Percentiles rank a stretch among this genome's conserved stretches.
These are phyloP conservation scores for Petrolisthes cinctipes DNA, from an alignment of 2,888 invertebrate genomes.

Conservation along the genomic window DNA sequence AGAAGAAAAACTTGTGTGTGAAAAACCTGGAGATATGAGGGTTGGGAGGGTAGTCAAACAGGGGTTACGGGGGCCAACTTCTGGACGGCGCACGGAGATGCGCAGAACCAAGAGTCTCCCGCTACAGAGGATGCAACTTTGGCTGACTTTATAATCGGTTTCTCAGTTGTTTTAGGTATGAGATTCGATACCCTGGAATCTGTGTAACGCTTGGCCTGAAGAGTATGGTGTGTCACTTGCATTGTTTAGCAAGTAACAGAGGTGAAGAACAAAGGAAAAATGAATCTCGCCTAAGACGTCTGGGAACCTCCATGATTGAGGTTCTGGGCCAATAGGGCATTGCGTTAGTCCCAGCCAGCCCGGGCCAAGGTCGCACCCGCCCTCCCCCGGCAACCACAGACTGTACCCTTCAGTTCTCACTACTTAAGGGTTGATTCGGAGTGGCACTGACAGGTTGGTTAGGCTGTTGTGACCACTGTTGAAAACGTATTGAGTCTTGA, in stretches of 20 bases:
- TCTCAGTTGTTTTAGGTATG: not conserved
- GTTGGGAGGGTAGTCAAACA: constrained; percentile 11
- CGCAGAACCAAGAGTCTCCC: constrained; percentile 13
- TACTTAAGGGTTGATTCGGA: constrained; percentile 5
- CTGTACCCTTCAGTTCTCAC: constrained; percentile 23
- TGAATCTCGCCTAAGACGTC: constrained; percentile 38
- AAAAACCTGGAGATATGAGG: not conserved
- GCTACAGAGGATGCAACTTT: not conserved
- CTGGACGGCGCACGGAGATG: constrained; percentile 35
- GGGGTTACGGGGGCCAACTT: constrained; percentile 30
- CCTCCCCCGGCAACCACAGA: constrained; percentile 12
- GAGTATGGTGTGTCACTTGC: not conserved
- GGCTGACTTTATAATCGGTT: not conserved
- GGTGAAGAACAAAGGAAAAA: constrained; percentile 30
- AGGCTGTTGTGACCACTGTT: not conserved
- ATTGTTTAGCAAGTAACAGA: not conserved
- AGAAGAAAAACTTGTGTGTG: not conserved
- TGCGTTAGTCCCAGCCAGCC: constrained; percentile 46
- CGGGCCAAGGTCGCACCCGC: constrained; percentile 49
- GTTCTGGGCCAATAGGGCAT: constrained; percentile 47
- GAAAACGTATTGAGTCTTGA: constrained; percentile 44
- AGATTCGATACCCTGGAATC: too few relatives aligned
- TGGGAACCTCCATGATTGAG: constrained; percentile 47
- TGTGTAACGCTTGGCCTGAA: too few relatives aligned
- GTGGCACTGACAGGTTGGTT: constrained; percentile 11